Conservation (phyloP, 1,140 invertebrate genomes). For the Homarus americanus region DNA sequence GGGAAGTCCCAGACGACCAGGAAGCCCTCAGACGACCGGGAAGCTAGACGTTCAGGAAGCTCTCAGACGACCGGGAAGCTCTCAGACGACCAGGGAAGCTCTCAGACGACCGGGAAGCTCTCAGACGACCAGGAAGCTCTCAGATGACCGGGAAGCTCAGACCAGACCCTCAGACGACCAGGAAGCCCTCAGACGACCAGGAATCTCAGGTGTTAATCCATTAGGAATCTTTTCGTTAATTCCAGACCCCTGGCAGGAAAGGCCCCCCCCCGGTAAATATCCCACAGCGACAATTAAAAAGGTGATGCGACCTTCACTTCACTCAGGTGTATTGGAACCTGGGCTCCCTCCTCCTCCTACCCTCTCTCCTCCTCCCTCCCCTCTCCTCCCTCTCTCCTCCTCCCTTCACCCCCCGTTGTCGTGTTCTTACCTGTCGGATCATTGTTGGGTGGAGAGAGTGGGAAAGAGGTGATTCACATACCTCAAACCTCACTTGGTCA, state of each 20-base stretch:
- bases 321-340: slow-evolving; percentile 5
- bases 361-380: neutral
- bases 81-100: too few relatives aligned
- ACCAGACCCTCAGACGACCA: neutral
- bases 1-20: too few relatives aligned
- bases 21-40: too few relatives aligned
- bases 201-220: neutral
- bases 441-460: neutral
- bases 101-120: too few relatives aligned
- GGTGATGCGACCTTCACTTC: neutral
- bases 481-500: too few relatives aligned
- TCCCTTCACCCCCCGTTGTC: too few relatives aligned
- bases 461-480: too few relatives aligned
- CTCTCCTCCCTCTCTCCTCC: neutral
- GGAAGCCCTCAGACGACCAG: neutral
- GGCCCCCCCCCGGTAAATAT: neutral
- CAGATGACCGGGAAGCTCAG: too few relatives aligned
- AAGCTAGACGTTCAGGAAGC: too few relatives aligned
- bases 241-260: neutral
- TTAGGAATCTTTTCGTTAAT: neutral
- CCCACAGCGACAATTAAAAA: slow-evolving; percentile 4
- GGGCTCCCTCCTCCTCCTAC: neutral
- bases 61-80: too few relatives aligned
- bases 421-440: neutral
- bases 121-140: neutral